A percentile compares a stretch with the other conserved stretches of the same genome.
These are phyloP conservation scores for Camelus bactrianus DNA, from an alignment of 2,113 vertebrate genomes.

Conservation along the genomic window DNA sequence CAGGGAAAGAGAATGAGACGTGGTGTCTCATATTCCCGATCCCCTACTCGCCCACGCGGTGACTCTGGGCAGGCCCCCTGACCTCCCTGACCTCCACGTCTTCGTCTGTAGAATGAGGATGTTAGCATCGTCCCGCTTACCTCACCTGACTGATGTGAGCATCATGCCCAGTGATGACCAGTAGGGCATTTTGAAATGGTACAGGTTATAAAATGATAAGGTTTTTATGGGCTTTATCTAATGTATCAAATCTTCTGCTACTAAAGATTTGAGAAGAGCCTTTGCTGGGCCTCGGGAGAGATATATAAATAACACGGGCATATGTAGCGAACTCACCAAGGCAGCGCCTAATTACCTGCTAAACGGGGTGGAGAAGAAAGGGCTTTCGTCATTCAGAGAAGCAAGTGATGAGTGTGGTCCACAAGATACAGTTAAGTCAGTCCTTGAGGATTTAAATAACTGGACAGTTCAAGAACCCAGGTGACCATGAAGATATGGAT, in stretches of 20 bases:
- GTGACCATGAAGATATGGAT: neutral
- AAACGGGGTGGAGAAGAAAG: neutral
- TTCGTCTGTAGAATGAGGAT: neutral
- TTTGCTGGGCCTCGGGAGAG: neutral
- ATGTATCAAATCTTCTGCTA: neutral
- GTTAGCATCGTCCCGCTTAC: neutral
- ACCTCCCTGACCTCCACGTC: neutral
- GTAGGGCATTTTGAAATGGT: neutral
- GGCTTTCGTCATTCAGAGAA: neutral
- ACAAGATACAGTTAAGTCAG: neutral
- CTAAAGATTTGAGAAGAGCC: neutral
- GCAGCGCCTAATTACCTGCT: neutral
- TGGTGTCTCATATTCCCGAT: neutral
- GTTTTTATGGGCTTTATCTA: neutral
- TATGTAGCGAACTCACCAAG: neutral
- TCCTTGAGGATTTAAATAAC: neutral
- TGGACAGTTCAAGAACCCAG: neutral
- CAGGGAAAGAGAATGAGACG: neutral
- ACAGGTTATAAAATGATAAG: neutral
- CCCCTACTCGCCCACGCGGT: neutral
- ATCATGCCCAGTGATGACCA: fast-evolving
- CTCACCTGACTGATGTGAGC: neutral
- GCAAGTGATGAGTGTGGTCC: neutral
- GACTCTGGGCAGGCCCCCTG: neutral
- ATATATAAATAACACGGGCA: neutral